A percentile compares a stretch with the other conserved stretches of the same genome.
These are phyloP conservation scores for Coturnix japonica DNA, from an alignment of 2,113 vertebrate species.

Conservation along the genomic window DNA sequence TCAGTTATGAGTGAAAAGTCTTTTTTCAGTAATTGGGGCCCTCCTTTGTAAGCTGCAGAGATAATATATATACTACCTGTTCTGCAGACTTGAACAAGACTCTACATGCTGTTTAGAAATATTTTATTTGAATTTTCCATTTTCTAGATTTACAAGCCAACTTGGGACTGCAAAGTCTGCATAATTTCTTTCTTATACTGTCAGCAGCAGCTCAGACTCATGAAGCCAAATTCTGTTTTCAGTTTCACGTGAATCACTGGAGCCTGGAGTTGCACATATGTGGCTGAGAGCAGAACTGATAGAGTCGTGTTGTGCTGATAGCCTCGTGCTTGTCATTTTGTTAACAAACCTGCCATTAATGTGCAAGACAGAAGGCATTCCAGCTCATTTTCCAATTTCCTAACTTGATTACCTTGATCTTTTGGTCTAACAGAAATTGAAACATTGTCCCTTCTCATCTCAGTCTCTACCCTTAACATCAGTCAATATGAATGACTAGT, in stretches of 20 bases:
- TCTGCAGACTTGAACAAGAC: background rate
- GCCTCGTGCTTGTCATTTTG: slow-evolving; percentile 19
- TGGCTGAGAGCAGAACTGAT: slow-evolving; percentile 26
- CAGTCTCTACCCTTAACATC: background rate
- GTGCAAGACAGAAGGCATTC: slow-evolving; percentile 38
- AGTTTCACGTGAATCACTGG: background rate
- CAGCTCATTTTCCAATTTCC: slow-evolving; percentile 32
- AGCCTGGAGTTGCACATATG: slow-evolving; percentile 24
- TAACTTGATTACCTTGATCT: slow-evolving; percentile 19
- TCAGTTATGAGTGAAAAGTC: background rate
- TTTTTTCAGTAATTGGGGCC: background rate
- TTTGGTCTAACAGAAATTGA: slow-evolving; percentile 1
- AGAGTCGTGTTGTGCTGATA: background rate
- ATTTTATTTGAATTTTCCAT: background rate
- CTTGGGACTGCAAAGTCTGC: background rate
- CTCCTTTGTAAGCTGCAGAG: accelerated
- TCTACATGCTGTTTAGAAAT: accelerated
- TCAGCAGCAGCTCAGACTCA: background rate
- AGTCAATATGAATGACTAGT: background rate
- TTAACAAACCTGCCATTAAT: slow-evolving; percentile 44
- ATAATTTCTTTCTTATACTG: background rate
- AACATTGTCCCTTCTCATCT: background rate
- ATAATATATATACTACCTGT: background rate
- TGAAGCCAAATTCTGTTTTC: background rate
- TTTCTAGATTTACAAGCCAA: background rate